These are phyloP conservation scores for Sciurus carolinensis DNA, from an alignment of 2,797 vertebrate genomes.

Conservation along the genomic window DNA sequence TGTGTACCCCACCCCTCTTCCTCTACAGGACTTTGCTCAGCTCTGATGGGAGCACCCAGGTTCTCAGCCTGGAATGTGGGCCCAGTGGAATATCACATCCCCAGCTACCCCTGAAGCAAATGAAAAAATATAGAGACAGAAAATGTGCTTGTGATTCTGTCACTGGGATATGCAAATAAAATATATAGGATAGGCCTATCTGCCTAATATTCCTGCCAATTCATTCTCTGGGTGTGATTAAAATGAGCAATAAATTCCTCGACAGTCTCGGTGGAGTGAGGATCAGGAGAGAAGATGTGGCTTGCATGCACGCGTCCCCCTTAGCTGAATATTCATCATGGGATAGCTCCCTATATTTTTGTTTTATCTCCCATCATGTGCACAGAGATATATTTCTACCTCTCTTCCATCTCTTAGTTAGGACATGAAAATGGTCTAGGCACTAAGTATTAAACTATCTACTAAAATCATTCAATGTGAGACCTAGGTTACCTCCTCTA, in stretches of 20 bases:
- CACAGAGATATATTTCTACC: slow-evolving; percentile 83
- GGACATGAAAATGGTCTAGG: slow-evolving; percentile 70
- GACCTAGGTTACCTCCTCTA: slow-evolving; percentile 35
- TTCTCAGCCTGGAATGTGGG: neutral
- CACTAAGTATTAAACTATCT: slow-evolving; percentile 75
- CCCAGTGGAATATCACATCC: slow-evolving; percentile 73
- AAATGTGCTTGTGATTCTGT: slow-evolving; percentile 88
- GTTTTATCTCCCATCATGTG: slow-evolving; percentile 84
- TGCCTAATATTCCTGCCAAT: slow-evolving; percentile 87
- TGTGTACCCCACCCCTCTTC: neutral
- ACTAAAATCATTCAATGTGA: slow-evolving; percentile 67
- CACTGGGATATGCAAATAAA: slow-evolving; percentile 89
- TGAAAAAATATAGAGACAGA: slow-evolving; percentile 87
- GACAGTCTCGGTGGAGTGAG: slow-evolving; percentile 87
- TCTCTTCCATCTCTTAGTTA: slow-evolving; percentile 80
- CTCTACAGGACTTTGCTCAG: neutral
- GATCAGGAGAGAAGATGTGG: slow-evolving; percentile 80
- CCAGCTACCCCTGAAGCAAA: slow-evolving; percentile 85
- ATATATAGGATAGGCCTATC: slow-evolving; percentile 85
- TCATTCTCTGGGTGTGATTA: slow-evolving; percentile 90
- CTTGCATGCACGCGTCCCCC: slow-evolving; percentile 84
- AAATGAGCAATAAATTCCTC: slow-evolving; percentile 91
- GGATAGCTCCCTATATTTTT: slow-evolving; percentile 77
- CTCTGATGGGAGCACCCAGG: slow-evolving; percentile 72
- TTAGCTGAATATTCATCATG: slow-evolving; percentile 89